Base-by-base conservation (phyloP, 1,140 invertebrate genomes). In the Drusus annulatus region DNA sequence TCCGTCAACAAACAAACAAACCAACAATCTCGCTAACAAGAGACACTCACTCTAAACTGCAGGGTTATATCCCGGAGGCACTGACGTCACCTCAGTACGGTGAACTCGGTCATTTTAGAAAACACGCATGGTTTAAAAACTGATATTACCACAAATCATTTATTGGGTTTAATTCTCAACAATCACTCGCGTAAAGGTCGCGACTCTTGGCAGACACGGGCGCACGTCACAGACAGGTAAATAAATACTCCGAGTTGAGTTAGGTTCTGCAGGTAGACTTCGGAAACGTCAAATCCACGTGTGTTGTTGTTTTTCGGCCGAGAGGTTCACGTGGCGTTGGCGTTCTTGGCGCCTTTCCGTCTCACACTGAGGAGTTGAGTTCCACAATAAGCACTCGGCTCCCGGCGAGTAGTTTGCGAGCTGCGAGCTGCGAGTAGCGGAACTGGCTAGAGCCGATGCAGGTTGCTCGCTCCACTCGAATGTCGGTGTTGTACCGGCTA, bases 291-390 rank as follows among this genome's bases (percentile, higher is more conserved):
- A 65, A 52, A n/a, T 25, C 58, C 75, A 77, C 75, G 75, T 77
- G 75, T 65, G 60, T 65, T 51, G 56, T 62, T 21, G 52, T 56
- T 36, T n/a, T 45, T 60, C 19, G 31, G 21, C 8, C 45, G 58
- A 28, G 54, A 13, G 74, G 58, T 21, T 7, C 17, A 15, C 31
- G 54, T 45, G 54, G 85, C 85, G 85, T 80, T 74, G 71, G 85
- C 84, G 85, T 80, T 85, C 80, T 82, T 83, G 85, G 85, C 86
- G 87, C 86, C 87, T 85, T 81, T 85, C 82, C 79, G 86, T 87
- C 87, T 88, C 82, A 85, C 80, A 85, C 84, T 85, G 82, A 69
- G 85, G 84, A 86, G 31, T 76, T 21, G 13, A 65, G 31, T 28
- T 28, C 36, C 8, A 45, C 36, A 10, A 45, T 45, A 45, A 45